Base-by-base conservation (phyloP, 1,140 invertebrate species). In the Leguminivora glycinivorella region DNA sequence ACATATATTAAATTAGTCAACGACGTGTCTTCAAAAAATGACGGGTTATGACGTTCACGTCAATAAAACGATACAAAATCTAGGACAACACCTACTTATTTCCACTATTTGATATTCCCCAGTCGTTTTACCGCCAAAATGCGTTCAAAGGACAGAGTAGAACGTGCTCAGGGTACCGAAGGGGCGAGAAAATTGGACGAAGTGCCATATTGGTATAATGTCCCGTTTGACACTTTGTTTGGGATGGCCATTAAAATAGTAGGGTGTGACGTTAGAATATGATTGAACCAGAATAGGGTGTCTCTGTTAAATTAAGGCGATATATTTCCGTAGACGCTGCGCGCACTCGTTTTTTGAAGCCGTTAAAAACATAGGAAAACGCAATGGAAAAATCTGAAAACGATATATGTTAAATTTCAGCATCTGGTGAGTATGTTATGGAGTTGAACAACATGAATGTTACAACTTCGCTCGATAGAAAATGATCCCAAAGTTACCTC, bases 121-220 rank as follows among this genome's bases (percentile, higher is more conserved):
- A 7, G 58, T 29, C 58, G 58, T 63, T 63, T 63, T 63, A 63
- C 58, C 58, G 58, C 58, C 58, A 63, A 63, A 63, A 63, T 63
- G 58, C 58, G 58, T 63, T 19, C 58, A 63, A 63, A 63, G 58
- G 58, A 63, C 58, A 63, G 58, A 14, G n/a, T 31, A 9, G 58
- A 12, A 63, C 58, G 58, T 63, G 58, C 25, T 31, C 19, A 4
- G 58, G 25, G 58, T 63, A 63, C 58, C n/a, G 14, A 58, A 63
- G 58, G 26, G 58, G 58, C n/a, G 17, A 63, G 58, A 31, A 63
- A 63, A 63, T 63, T 63, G 58, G 58, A 17, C 58, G 26, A 63
- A 63, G 58, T 29, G 58, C 58, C 58, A 63, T 63, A 63, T 63
- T 63, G 58, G 58, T 63, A 63, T 63, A 63, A 63, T 63, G 58